These are phyloP conservation scores for Hydrochoerus hydrochaeris DNA, from an alignment of 2,113 vertebrate species.

Conservation along the genomic window DNA sequence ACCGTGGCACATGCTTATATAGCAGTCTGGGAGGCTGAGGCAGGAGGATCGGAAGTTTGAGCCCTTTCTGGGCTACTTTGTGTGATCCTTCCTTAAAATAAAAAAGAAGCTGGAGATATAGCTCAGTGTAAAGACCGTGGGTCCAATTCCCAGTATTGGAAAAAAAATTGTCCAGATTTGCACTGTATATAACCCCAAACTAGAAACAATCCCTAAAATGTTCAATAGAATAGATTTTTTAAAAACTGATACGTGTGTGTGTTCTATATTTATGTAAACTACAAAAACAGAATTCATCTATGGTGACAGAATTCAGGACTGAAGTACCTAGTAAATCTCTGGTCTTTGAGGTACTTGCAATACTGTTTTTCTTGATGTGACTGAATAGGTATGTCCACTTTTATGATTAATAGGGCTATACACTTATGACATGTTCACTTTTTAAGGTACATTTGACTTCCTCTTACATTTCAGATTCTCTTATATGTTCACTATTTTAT, in stretches of 20 bases:
- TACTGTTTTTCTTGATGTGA: slow-evolving; percentile 11
- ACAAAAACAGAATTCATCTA: slow-evolving; percentile 5
- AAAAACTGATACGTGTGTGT: background rate
- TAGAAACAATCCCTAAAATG: background rate
- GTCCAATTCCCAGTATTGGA: too few species aligned
- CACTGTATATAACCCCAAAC: background rate
- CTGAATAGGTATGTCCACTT: slow-evolving; percentile 16
- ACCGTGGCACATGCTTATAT: background rate
- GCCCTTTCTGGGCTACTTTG: too few species aligned
- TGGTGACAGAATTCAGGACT: background rate
- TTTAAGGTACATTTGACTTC: slow-evolving; percentile 50
- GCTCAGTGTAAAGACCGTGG: too few species aligned
- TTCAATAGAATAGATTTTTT: background rate
- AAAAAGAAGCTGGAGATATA: too few species aligned
- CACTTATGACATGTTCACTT: background rate
- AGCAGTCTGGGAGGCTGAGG: too few species aligned
- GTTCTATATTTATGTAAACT: background rate
- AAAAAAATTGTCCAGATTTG: too few species aligned
- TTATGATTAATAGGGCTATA: background rate
- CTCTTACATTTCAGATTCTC: background rate
- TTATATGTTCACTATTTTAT: background rate
- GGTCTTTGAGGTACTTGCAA: background rate
- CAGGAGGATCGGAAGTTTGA: too few species aligned
- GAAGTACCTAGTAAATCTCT: background rate
- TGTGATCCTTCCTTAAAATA: too few species aligned